Evolutionary conservation across 2,888 invertebrate genomes (phyloP), one percentile per base, ranked within the genome.

Genomic region (Chironomus tentans): DNA sequence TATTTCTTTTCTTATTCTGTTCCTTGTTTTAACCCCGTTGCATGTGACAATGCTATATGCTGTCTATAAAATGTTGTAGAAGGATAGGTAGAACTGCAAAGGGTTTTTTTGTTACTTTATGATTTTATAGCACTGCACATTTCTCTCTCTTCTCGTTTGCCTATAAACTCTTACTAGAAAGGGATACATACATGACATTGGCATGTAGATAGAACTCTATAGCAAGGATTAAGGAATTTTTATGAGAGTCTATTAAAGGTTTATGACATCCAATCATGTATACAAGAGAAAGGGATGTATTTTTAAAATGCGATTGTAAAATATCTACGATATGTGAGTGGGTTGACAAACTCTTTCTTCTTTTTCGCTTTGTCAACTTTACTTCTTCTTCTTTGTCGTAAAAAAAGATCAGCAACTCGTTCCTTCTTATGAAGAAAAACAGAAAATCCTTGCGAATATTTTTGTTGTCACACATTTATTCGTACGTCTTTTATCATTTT

Each of bases 151-250:
- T 56, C 38, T 38, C 38, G 38, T 38, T 38, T 38, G 38, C 38
- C 38, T 38, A 38, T 38, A 38, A 38, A 38, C 38, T n/a, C 56
- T 50, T 7, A 5, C 1, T 7, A 56, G 3, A 56, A 56, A 56
- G 15, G 56, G 56, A n/a, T 56, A n/a, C 15, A 15, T 65, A 24
- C 24, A 65, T 65, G 24, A 24, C 22, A 21, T 65, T 56, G 24
- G 21, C 22, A 21, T 65, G n/a, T 15, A 50, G 15, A 50, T n/a
- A 50, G 62, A 65, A 13, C 21, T 24, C 24, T 22, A 65, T 24
- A 65, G 71, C 71, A 73, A 73, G 72, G 72, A 73, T 73, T 73
- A 73, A 50, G 48, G 62, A 12, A 68, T 22, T 56, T 72, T 73
- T 73, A 73, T 73, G 72, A 62, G 18, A 7, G 72, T 46, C 61